Base-by-base conservation (phyloP, 1,140 invertebrate species). In the Meloidogyne hapla region DNA sequence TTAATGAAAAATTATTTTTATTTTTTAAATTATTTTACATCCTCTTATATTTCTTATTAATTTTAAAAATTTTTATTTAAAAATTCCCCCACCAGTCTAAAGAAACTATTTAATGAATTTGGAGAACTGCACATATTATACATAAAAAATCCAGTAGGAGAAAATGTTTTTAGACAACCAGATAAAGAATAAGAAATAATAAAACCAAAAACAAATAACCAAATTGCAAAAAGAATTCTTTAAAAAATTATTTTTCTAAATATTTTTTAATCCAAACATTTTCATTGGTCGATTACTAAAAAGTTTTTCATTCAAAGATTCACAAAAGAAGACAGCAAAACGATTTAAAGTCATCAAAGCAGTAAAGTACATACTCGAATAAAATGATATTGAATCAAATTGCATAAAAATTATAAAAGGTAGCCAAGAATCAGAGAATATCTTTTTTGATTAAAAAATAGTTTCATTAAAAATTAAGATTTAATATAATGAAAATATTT, bases 321-420 rank as follows among this genome's bases (percentile, higher is more conserved):
- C 45, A 23, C 23, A 45, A 66, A 77, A 67, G 76, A 77, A 77
- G n/a, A 77, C 76, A 56, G 76, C 63, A 18, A 77, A 40, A 13
- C 76, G 76, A 62, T 77, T 77, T 15, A 76, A 33, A 23, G 76
- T 77, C 75, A 77, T 77, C 23, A 77, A 25, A 33, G 48, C 28
- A 25, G 76, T 77, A 61, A 76, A 77, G 18, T 76, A 75, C 38
- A 77, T 25, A 48, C 42, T 77, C 15, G 63, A 56, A 62, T 77
- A 64, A 62, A 68, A 77, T 26, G 76, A 75, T 10, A 77, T 61
- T 33, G 76, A 68, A 66, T 77, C 76, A 40, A 65, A 77, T 23
- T 68, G 40, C 9, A 26, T 42, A 26, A 75, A 75, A 28, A 56
- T 68, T 75, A 61, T 64, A 13, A 74, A 28, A 15, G 61, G n/a